Conservation (phyloP, 2,888 invertebrate species). For the Nymphalis urticae region DNA sequence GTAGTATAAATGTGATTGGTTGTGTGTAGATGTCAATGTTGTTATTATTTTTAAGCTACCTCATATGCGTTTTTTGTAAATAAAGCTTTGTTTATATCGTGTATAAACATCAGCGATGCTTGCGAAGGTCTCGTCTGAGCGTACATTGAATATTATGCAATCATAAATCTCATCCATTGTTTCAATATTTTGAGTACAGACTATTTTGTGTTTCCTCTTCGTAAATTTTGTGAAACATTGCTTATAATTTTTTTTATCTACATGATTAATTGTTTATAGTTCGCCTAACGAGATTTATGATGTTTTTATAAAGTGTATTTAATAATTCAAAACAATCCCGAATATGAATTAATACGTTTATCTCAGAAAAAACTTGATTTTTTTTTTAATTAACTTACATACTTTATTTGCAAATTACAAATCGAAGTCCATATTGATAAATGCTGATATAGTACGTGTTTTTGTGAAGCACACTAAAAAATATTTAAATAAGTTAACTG, state of each 20-base stretch:
- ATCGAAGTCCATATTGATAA: no score
- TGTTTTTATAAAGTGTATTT: neutral
- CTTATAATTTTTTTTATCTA: neutral
- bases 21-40: neutral
- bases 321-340: no score
- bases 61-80: conserved; percentile 43
- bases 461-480: neutral
- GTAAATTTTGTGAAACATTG: neutral
- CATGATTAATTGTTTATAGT: neutral
- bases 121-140: conserved; percentile 29
- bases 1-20: no score
- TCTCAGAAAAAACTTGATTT: no score
- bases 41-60: conserved; percentile 45
- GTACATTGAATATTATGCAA: conserved; percentile 21
- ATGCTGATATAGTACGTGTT: no score
- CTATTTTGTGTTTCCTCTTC: neutral
- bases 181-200: conserved; percentile 13
- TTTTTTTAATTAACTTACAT: no score
- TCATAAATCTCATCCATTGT: conserved; percentile 30
- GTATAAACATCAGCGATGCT: conserved; percentile 29
- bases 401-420: no score
- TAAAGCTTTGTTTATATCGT: conserved; percentile 39
- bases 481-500: conserved; percentile 7
- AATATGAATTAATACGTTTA: no score
- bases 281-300: neutral